Base-by-base conservation (phyloP, 2,888 invertebrate genomes). In the Alentia gelatinosa region DNA sequence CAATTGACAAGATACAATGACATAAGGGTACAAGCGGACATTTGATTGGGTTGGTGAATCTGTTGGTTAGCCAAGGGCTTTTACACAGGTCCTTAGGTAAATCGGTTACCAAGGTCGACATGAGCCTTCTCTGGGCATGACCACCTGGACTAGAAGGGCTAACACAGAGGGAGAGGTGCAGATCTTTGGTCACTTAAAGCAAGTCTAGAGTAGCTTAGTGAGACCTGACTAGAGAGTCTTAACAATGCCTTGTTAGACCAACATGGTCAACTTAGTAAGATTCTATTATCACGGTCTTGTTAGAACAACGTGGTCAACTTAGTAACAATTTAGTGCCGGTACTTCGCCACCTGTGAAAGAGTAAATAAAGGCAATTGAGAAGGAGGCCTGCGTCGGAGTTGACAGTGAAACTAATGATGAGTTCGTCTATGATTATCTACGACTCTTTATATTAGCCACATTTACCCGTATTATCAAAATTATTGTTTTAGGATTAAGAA, bases 371-470 rank as follows among this genome's bases (percentile, higher is more conserved):
- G 68, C 39, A 79, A 79, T 39, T 79, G n/a, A 79, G 79, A 79
- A 37, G 12, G 5, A 35, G n/a, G n/a, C n/a, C n/a, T n/a, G n/a
- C n/a, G n/a, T n/a, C n/a, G n/a, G n/a, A n/a, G n/a, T n/a, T n/a
- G n/a, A n/a, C n/a, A n/a, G n/a, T n/a, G n/a, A n/a, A n/a, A n/a
- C n/a, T n/a, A n/a, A n/a, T n/a, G n/a, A n/a, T n/a, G n/a, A n/a
- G n/a, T n/a, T n/a, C n/a, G n/a, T 79, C 79, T 79, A 79, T n/a
- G 79, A 39, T 79, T 79, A 79, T 79, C 79, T 79, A 79, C 15
- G 4, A 56, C 15, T 12, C 39, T 39, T 37, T 35, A 19, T 7
- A 35, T 79, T 79, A 79, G 39, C 39, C 79, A 33, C 26, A 79
- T 35, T 79, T 37, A 39, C 79, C n/a, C 12, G 39, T 37, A 39